These are phyloP conservation scores for Pitangus sulphuratus DNA, from an alignment of 2,797 vertebrate genomes.

Conservation along the genomic window DNA sequence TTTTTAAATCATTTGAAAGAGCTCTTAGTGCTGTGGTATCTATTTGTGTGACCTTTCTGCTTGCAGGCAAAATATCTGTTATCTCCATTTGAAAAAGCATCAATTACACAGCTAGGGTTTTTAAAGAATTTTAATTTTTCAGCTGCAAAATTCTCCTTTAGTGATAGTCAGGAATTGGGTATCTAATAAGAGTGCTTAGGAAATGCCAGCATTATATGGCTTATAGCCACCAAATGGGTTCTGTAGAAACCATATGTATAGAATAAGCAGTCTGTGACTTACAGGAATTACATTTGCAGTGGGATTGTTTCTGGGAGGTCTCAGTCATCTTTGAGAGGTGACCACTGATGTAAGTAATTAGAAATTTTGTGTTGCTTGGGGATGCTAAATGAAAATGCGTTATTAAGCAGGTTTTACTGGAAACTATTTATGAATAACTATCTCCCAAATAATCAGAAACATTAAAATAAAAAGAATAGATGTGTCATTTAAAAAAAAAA, in stretches of 20 bases:
- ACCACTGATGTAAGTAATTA: background rate
- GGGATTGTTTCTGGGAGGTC: background rate
- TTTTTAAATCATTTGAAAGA: background rate
- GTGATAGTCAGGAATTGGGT: background rate
- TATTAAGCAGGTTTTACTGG: constrained; percentile 21
- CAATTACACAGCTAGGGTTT: background rate
- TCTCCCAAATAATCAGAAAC: constrained; percentile 20
- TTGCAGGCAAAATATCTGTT: background rate
- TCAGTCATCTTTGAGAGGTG: constrained; percentile 4
- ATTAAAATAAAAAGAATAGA: constrained; percentile 18
- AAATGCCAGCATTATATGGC: background rate
- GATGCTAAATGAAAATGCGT: background rate
- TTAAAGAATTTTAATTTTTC: background rate
- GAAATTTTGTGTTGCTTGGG: constrained; percentile 10
- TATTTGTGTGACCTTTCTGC: background rate
- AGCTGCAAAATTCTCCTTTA: background rate
- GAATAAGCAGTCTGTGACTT: background rate
- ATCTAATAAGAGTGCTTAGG: background rate
- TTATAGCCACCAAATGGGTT: background rate
- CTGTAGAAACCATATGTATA: background rate
- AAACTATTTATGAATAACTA: constrained; percentile 31
- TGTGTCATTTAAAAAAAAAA: background rate
- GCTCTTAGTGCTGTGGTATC: background rate
- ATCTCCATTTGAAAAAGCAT: background rate
- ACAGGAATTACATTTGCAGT: background rate